These are phyloP conservation scores for Lasioglossum leucozonium DNA, from an alignment of 2,888 invertebrate genomes.

Conservation along the genomic window DNA sequence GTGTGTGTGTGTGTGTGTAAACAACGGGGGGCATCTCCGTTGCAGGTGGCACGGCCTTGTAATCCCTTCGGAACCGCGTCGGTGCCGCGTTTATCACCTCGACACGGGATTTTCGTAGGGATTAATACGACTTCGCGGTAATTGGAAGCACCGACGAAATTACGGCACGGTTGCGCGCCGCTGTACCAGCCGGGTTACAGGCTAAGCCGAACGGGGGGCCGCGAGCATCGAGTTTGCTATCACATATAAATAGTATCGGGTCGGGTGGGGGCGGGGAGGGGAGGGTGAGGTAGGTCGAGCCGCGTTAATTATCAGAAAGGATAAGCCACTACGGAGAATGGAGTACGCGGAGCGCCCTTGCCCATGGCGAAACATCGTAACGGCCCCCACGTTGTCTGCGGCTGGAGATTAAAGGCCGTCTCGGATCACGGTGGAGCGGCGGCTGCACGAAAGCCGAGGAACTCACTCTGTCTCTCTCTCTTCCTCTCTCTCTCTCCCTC, in stretches of 20 bases:
- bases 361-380: slow-evolving; percentile 20
- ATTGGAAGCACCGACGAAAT: slow-evolving; percentile 73
- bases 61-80: slow-evolving; percentile 55
- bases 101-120: slow-evolving; percentile 70
- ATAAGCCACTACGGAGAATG: slow-evolving; percentile 69
- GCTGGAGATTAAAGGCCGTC: slow-evolving; percentile 45
- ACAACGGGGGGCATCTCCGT: slow-evolving; percentile 35
- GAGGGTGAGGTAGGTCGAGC: background rate
- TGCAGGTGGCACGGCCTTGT: slow-evolving; percentile 46
- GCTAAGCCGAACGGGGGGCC: slow-evolving; percentile 56
- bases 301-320: slow-evolving; percentile 73
- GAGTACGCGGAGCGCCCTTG: slow-evolving; percentile 45
- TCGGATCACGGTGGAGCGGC: slow-evolving; percentile 5
- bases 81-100: slow-evolving; percentile 69
- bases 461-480: background rate
- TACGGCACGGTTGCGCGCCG: slow-evolving; percentile 53
- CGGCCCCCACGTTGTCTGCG: slow-evolving; percentile 32
- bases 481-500: no score
- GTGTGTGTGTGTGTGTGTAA: slow-evolving; percentile 8
- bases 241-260: slow-evolving; percentile 73
- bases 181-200: slow-evolving; percentile 35
- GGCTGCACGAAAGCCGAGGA: background rate
- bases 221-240: slow-evolving; percentile 58
- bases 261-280: slow-evolving; percentile 13
- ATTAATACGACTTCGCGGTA: slow-evolving; percentile 75